Percentiles rank a stretch among this genome's conserved stretches.
Evolutionary conservation across 2,797 vertebrate species (phyloP).

Genomic region (Sternotherus odoratus): DNA sequence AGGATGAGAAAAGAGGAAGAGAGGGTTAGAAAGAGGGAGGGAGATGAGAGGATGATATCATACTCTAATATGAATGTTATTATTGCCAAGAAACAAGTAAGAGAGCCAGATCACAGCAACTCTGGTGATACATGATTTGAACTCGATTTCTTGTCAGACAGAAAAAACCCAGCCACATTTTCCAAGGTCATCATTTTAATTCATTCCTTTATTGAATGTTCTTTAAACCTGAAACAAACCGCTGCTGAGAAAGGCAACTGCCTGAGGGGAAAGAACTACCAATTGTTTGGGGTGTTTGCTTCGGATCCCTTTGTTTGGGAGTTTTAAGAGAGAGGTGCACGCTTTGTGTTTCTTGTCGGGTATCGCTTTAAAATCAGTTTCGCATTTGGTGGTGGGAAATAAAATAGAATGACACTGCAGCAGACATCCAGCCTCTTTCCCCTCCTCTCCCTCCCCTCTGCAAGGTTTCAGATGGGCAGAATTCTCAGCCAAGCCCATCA

Average conservation of each 20-base stretch:
- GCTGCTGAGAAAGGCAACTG: constrained; percentile 67
- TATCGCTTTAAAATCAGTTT: constrained; percentile 53
- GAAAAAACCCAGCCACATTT: constrained; percentile 40
- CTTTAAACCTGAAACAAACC: constrained; percentile 4
- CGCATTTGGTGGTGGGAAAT: constrained; percentile 52
- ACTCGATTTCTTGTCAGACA: constrained; percentile 71
- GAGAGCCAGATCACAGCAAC: constrained; percentile 46
- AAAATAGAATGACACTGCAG: constrained; percentile 32
- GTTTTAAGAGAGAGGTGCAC: constrained; percentile 4
- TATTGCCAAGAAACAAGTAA: constrained; percentile 65
- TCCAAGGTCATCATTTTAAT: constrained; percentile 67
- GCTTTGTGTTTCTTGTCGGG: neutral
- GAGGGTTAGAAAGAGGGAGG: constrained; percentile 39
- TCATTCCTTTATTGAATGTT: constrained; percentile 34
- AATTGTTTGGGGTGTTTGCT: constrained; percentile 60
- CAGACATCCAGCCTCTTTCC: constrained; percentile 38
- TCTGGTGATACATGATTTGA: constrained; percentile 45
- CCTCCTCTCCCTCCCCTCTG: constrained; percentile 27
- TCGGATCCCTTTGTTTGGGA: constrained; percentile 64
- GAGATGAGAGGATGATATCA: neutral
- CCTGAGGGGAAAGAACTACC: constrained; percentile 24
- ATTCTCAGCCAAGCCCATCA: constrained; percentile 71
- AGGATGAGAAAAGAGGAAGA: constrained; percentile 57
- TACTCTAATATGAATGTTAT: constrained; percentile 38
- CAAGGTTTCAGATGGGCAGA: constrained; percentile 58